phyloP scores from a whole-genome alignment of 92 coral and sea anemone genomes.

The Actinostola sp. region DNA sequence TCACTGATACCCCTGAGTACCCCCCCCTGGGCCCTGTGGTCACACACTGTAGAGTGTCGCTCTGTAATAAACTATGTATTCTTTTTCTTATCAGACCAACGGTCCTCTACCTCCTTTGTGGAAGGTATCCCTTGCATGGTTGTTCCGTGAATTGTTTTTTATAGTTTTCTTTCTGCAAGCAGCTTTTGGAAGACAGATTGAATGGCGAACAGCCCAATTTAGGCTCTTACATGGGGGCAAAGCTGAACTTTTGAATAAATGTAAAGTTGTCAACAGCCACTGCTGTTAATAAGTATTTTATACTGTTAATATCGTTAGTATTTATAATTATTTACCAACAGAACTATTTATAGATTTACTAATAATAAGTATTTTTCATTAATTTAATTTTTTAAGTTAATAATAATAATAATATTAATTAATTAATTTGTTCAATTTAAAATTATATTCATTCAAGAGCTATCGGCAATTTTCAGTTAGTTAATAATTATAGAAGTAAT shows the following conservation, averaged over 20 bases:
- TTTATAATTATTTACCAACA: not conserved
- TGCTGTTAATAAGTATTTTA: slow-evolving; percentile 40
- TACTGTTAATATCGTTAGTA: not conserved
- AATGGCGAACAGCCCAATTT: slow-evolving; percentile 93
- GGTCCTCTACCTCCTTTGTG: slow-evolving; percentile 79
- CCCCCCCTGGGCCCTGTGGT: too few relatives aligned
- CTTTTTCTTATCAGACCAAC: slow-evolving; percentile 42
- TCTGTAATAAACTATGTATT: too few relatives aligned
- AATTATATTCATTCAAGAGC: too few relatives aligned
- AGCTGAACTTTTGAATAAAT: slow-evolving; percentile 83
- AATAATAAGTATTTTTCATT: too few relatives aligned
- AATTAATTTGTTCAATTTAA: too few relatives aligned
- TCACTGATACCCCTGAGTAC: too few relatives aligned
- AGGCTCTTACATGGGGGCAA: slow-evolving; percentile 88
- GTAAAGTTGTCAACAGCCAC: slow-evolving; percentile 58
- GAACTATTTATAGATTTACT: not conserved
- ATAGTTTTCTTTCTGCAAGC: slow-evolving; percentile 87
- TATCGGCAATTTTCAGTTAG: too few relatives aligned
- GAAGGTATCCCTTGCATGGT: slow-evolving; percentile 82
- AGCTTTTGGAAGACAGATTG: slow-evolving; percentile 87
- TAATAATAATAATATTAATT: too few relatives aligned
- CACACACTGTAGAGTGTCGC: too few relatives aligned
- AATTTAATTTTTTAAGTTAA: too few relatives aligned
- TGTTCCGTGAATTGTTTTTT: slow-evolving; percentile 84
- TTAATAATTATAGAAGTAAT: too few relatives aligned